Conservation (phyloP, 1,140 invertebrate species). For the Sarcophaga peregrina region DNA sequence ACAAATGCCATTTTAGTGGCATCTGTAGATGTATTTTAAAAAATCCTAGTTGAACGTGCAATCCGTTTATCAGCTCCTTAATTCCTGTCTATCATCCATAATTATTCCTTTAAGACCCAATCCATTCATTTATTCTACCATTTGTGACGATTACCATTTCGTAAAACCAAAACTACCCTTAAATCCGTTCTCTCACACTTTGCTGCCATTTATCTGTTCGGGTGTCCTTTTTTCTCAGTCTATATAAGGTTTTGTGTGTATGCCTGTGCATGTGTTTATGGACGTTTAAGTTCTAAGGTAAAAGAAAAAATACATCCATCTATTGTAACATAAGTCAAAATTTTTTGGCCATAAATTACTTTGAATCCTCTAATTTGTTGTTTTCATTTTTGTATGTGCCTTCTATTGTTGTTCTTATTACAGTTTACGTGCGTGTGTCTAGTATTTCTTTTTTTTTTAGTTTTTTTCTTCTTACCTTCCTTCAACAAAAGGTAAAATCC, state of each 20-base stretch:
- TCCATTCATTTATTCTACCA: neutral
- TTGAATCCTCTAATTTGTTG: constrained; percentile 46
- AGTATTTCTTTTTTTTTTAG: neutral
- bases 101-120: neutral
- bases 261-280: neutral
- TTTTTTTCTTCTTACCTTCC: too few species aligned
- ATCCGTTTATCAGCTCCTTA: constrained; percentile 4
- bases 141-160: neutral
- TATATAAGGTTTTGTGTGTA: neutral
- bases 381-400: constrained; percentile 23
- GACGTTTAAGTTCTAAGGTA: neutral
- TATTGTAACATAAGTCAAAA: constrained; percentile 44
- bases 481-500: constrained; percentile 41
- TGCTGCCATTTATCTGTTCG: neutral
- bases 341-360: constrained; percentile 43
- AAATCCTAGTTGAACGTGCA: neutral
- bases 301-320: constrained; percentile 39
- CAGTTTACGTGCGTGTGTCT: too few species aligned
- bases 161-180: neutral
- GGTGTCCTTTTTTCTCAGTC: neutral
- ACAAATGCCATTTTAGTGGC: constrained; percentile 5
- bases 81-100: neutral
- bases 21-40: neutral
- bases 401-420: neutral
- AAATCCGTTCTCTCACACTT: too few species aligned